Base-by-base conservation (phyloP, 2,888 invertebrate genomes). In the Hyppa rectilinea region DNA sequence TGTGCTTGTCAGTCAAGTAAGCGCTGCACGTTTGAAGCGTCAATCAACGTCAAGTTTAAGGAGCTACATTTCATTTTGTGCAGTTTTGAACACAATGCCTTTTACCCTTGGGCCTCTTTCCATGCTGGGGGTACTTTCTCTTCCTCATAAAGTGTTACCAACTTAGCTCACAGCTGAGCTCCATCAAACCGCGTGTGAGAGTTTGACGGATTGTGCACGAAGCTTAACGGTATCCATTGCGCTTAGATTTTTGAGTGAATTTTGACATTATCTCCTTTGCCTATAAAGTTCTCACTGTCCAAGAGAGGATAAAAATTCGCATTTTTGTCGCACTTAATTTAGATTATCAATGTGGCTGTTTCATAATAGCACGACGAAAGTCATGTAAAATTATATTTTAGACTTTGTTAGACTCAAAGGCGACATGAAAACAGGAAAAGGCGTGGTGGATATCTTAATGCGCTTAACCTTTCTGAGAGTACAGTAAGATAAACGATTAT, bases 1-100 rank as follows among this genome's bases (percentile, higher is more conserved):
- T 75, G 69, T 53, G 68, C 26, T 45, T 67, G 76, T 62, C 68
- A 49, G 66, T 75, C 14, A 58, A 53, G 66, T 31, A 49, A 76
- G 47, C 29, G 47, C 14, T 59, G 52, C 49, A 81, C 69, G 69
- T 77, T 77, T 81, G 43, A 68, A 20, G 53, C 69, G 77, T 77
- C 77, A 68, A 77, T 77, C 77, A 75, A 53, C 29, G 68, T 76
- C 76, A 53, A 38, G 36, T 62, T 80, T 17, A 58, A 61, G 62
- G 76, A 53, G 62, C 58, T 81, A 58, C 29, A 49, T 20, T 68
- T 68, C 53, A 76, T 76, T 50, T 29, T 81, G 29, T 75, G 68
- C 66, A 59, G 45, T 81, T 76, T 68, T 59, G 43, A 67, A 34
- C 17, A 67, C 52, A 59, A 34, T 14, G 34, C 31, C 47, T 62